Evolutionary conservation across 2,113 vertebrate genomes (phyloP).

Genomic region (Labrus mixtus): DNA sequence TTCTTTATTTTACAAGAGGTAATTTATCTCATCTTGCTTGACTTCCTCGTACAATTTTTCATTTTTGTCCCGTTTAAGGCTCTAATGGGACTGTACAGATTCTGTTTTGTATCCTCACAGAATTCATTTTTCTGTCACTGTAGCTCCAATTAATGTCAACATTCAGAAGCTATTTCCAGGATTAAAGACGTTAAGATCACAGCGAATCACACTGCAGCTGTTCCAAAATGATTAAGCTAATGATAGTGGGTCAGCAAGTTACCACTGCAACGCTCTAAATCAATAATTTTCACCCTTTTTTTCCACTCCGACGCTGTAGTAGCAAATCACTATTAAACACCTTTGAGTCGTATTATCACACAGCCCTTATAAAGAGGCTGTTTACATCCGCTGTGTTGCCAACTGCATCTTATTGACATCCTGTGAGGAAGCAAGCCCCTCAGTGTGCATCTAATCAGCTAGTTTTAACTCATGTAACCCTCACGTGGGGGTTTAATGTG

Average conservation of each 20-base stretch:
- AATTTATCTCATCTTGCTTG: no score
- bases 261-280: neutral
- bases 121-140: neutral
- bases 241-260: constrained; percentile 24
- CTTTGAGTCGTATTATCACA: constrained; percentile 8
- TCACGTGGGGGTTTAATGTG: constrained; percentile 19
- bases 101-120: neutral
- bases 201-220: neutral
- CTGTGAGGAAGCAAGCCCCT: constrained; percentile 39
- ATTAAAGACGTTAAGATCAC: neutral
- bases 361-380: constrained; percentile 31
- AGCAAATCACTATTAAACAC: constrained; percentile 25
- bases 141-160: neutral
- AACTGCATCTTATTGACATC: constrained; percentile 51
- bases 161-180: constrained; percentile 9
- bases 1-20: no score
- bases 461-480: constrained; percentile 57
- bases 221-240: neutral
- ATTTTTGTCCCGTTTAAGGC: no score
- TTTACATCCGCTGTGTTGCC: constrained; percentile 39
- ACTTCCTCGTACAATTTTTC: no score
- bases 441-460: constrained; percentile 27
- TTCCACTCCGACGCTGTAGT: neutral
- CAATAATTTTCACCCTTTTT: neutral
- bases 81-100: neutral